These are phyloP conservation scores for Drosophila punjabiensis DNA, from an alignment of 1,140 invertebrate genomes.

Conservation along the genomic window DNA sequence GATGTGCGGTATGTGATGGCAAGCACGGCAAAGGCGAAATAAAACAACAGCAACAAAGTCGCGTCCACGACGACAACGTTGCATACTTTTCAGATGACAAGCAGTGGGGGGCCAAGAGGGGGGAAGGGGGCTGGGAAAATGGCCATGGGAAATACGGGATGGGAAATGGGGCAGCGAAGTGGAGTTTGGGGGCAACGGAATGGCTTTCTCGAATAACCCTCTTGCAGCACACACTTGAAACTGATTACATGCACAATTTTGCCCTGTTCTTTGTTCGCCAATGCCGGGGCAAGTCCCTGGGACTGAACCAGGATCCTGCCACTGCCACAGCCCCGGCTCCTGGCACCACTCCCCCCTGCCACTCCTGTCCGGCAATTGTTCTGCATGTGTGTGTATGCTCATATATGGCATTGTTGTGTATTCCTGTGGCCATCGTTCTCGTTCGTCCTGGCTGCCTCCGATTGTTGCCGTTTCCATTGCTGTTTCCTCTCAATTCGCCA, in stretches of 20 bases:
- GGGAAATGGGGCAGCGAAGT: neutral
- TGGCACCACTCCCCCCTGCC: neutral
- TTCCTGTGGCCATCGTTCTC: conserved; percentile 48
- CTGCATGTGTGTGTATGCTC: conserved; percentile 39
- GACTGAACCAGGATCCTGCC: conserved; percentile 29
- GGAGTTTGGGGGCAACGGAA: conserved; percentile 49
- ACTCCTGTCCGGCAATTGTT: conserved; percentile 52
- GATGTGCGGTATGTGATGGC: conserved; percentile 36
- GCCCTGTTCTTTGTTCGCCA: conserved; percentile 74
- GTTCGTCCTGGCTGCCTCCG: conserved; percentile 65
- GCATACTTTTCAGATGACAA: conserved; percentile 81
- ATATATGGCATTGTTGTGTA: conserved; percentile 66
- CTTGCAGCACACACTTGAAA: conserved; percentile 68
- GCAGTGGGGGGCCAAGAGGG: conserved; percentile 11
- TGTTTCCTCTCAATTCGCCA: conserved; percentile 61
- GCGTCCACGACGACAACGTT: conserved; percentile 70
- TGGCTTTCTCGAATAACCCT: conserved; percentile 72
- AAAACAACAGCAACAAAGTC: conserved; percentile 76
- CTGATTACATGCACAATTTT: conserved; percentile 83
- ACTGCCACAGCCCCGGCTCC: neutral
- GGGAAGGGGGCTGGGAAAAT: neutral
- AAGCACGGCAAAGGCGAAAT: conserved; percentile 71
- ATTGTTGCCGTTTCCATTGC: conserved; percentile 70
- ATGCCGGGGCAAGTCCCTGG: conserved; percentile 49
- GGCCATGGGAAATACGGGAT: neutral